Base-by-base conservation (phyloP, 2,888 invertebrate genomes). In the Aporophyla nigra region DNA sequence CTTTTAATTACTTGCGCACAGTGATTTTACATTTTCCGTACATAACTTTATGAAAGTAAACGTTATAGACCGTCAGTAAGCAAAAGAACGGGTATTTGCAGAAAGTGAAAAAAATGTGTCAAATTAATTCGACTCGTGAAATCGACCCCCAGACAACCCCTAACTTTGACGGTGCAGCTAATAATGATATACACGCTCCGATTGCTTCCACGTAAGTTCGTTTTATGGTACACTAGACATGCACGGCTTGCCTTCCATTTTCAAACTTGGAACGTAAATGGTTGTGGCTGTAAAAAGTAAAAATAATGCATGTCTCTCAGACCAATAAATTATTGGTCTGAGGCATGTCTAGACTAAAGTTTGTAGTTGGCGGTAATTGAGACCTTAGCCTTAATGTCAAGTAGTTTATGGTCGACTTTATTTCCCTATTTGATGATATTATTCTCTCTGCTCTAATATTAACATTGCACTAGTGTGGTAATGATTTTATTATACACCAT, bases 121-220 rank as follows among this genome's bases (percentile, higher is more conserved):
- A n/a, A n/a, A n/a, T n/a, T n/a, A n/a, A n/a, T n/a, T n/a, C n/a
- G n/a, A n/a, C n/a, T n/a, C n/a, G n/a, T n/a, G n/a, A n/a, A n/a
- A n/a, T n/a, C n/a, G n/a, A n/a, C n/a, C n/a, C n/a, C n/a, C n/a
- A 86, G 76, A 78, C 88, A 84, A 88, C 89, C 91, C 91, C 86
- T 87, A 90, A 87, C 76, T 87, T 90, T 83, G 84, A 85, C 76
- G 84, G 76, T 71, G 81, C 84, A 84, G 83, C 74, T 88, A 87
- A 87, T 91, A 90, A 90, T 88, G 85, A 88, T 87, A 89, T 76
- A 84, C 83, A 75, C 80, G 84, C 75, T 87, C 68, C 83, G 78
- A 88, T 85, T 85, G 83, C 87, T 90, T 88, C 79, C 82, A 68
- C 77, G 73, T 74, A 82, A 82, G 74, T 78, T 78, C 62, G 51